Evolutionary conservation across 2,888 invertebrate genomes (phyloP).

Genomic region (Drosophila ochracea): DNA sequence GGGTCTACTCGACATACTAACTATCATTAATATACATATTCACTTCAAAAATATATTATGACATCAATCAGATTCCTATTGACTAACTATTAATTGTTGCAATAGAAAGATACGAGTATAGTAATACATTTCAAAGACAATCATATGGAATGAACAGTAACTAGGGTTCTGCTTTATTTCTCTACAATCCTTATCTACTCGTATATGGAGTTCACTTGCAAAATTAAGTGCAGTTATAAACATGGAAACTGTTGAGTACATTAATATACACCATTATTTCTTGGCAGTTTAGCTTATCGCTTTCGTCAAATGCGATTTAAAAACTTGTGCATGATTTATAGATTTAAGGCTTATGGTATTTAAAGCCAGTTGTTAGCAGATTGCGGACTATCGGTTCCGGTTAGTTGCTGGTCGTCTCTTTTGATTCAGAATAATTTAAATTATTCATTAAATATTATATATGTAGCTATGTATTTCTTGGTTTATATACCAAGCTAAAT

Average conservation of each 20-base stretch:
- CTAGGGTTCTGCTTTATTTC: not conserved
- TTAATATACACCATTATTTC: not conserved
- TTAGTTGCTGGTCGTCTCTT: conserved; percentile 12
- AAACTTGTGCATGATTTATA: not conserved
- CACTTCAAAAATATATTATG: not conserved
- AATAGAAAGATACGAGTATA: not conserved
- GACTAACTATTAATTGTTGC: not conserved
- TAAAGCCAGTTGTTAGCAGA: conserved; percentile 16
- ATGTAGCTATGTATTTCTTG: not conserved
- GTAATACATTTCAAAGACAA: not conserved
- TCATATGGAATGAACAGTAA: not conserved
- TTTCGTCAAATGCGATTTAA: conserved; percentile 2
- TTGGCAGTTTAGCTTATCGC: conserved; percentile 19
- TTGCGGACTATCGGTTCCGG: conserved; percentile 31
- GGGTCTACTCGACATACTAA: not conserved
- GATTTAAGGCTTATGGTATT: conserved; percentile 17
- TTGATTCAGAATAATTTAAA: not conserved
- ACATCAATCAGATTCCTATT: not conserved
- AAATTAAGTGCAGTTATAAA: conserved; percentile 4
- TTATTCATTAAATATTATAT: not conserved
- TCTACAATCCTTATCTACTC: conserved; percentile 11
- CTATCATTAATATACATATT: not conserved
- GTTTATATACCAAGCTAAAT: not conserved
- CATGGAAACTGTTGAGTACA: conserved; percentile 3
- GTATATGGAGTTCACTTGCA: too few species aligned